Evolutionary conservation across 2,797 vertebrate genomes (phyloP).

Genomic region (Eutrigla gurnardus): DNA sequence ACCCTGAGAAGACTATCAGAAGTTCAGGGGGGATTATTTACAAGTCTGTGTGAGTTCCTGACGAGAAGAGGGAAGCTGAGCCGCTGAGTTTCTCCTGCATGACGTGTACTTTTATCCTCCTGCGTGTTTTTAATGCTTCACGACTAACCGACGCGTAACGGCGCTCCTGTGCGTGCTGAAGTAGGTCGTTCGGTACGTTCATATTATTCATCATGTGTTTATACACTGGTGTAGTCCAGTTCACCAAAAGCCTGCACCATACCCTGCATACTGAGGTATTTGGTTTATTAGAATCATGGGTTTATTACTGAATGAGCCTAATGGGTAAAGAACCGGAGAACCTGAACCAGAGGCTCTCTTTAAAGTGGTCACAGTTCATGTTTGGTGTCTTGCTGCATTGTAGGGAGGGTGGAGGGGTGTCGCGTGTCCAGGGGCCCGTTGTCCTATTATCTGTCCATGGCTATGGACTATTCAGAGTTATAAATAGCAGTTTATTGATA

Average conservation of each 20-base stretch:
- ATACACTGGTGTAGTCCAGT: too few species aligned
- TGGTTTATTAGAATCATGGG: neutral
- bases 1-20: constrained; percentile 6
- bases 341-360: neutral
- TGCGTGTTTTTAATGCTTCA: constrained; percentile 1
- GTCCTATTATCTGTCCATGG: neutral
- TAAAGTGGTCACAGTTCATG: too few species aligned
- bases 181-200: neutral
- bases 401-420: neutral
- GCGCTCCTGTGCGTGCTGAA: neutral
- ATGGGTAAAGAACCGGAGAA: neutral
- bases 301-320: neutral
- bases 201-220: neutral
- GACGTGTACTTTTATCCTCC: neutral
- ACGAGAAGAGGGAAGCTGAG: constrained; percentile 13
- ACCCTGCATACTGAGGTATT: neutral
- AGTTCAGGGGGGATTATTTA: constrained; percentile 37
- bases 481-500: neutral
- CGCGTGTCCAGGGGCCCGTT: neutral
- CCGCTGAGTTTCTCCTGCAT: neutral
- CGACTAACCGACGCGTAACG: neutral
- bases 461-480: neutral
- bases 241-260: neutral
- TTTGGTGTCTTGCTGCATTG: neutral
- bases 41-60: constrained; percentile 22